Base-by-base conservation (phyloP, 2,113 vertebrate genomes). In the Emydocephalus ijimae region DNA sequence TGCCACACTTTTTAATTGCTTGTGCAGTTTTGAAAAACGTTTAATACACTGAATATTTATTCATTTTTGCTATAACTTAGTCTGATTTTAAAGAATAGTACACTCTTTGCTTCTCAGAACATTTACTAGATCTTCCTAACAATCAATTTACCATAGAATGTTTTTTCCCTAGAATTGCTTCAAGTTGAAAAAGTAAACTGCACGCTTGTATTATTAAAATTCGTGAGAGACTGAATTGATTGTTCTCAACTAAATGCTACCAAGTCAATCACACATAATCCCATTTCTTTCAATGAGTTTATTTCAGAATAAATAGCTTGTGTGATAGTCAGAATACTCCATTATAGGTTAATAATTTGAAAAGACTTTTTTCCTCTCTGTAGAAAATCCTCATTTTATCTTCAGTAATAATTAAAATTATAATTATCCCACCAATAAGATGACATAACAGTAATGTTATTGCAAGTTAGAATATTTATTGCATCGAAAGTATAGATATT, bases 161-260 rank as follows among this genome's bases (percentile, higher is more conserved):
- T 93, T 52, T 93, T 23, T 93, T 95, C 45, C 7, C 74, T 23
- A 94, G 88, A 94, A 93, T 92, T 94, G 56, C 85, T 18, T 88
- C 23, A 26, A 34, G 34, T 92, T 85, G 61, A 7, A 90, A 87
- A 56, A 87, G 26, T 54, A 8, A 24, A 86, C 5, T 54, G n/a
- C 74, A 54, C 24, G 2, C 23, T 7, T 20, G n/a, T 34, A 86
- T 90, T 48, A 52, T 39, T 48, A 92, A 89, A 88, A 90, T 54
- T 43, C 14, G 50, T 59, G 48, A 88, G 50, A 26, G n/a, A 81
- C 7, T n/a, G 52, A 34, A 2, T 59, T 89, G 64, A 55, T 48
- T 12, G 48, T 64, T 23, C 29, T 50, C 52, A 48, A 43, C 54
- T 50, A 87, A 48, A 86, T 54, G 81, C 45, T 61, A 61, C 52